A percentile compares a stretch with the other conserved stretches of the same genome.
Conservation (phyloP, 2,888 invertebrate species). For the Papilio protenor region DNA sequence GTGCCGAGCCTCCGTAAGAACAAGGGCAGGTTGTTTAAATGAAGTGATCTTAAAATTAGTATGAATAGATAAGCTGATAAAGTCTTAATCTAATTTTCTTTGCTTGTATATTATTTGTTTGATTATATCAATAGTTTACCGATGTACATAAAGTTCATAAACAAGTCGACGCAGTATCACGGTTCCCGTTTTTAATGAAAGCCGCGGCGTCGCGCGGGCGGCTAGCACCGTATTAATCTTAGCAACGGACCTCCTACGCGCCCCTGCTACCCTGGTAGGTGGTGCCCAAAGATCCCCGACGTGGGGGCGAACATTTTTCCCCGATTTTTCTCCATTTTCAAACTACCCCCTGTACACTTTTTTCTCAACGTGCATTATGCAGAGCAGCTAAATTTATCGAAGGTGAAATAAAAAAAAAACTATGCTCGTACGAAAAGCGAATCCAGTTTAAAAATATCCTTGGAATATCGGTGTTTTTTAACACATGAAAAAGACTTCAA, state of each 20-base stretch:
- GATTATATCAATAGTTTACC: neutral
- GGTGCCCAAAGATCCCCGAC: constrained; percentile 71
- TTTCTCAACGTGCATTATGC: constrained; percentile 77
- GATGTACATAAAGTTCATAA: constrained; percentile 41
- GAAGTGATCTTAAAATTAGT: too few species aligned
- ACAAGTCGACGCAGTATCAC: constrained; percentile 59
- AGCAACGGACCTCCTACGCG: constrained; percentile 68
- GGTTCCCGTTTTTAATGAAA: constrained; percentile 79
- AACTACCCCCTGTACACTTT: constrained; percentile 52
- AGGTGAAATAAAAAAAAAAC: constrained; percentile 71
- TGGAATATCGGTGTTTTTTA: neutral
- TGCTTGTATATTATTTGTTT: too few species aligned
- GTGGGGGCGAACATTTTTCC: constrained; percentile 68
- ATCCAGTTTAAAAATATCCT: constrained; percentile 33
- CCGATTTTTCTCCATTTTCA: constrained; percentile 69
- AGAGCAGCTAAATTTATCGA: constrained; percentile 74
- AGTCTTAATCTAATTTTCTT: too few species aligned
- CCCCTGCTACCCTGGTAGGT: constrained; percentile 77
- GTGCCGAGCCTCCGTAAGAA: too few species aligned
- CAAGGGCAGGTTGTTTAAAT: too few species aligned
- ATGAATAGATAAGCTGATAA: too few species aligned
- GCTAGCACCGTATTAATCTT: constrained; percentile 81
- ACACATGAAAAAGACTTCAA: neutral
- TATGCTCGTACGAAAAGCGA: constrained; percentile 41
- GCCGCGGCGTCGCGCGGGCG: constrained; percentile 77